Percentiles rank a stretch among this genome's conserved stretches.
Conservation (phyloP, 2,113 vertebrate species). For the Camelus bactrianus region DNA sequence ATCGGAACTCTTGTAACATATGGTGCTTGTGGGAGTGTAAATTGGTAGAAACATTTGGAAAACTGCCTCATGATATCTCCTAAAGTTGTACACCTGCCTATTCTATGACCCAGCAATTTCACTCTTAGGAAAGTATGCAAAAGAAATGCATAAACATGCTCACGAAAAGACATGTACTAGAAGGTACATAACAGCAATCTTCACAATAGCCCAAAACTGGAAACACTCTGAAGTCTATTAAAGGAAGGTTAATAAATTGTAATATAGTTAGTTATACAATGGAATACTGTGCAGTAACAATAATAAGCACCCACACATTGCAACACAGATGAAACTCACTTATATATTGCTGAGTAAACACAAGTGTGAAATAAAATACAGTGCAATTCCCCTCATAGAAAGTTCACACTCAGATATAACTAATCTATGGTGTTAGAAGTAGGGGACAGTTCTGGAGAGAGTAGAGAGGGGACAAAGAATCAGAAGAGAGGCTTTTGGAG, state of each 20-base stretch:
- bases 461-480: not conserved
- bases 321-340: not conserved
- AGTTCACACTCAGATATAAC: not conserved
- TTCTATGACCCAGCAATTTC: not conserved
- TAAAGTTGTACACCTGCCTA: not conserved
- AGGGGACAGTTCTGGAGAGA: not conserved
- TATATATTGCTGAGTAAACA: not conserved
- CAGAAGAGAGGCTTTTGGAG: not conserved
- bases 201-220: not conserved
- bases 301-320: not conserved
- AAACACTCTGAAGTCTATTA: not conserved
- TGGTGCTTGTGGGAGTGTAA: not conserved
- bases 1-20: not conserved
- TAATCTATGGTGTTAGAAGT: not conserved
- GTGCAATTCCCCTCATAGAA: not conserved
- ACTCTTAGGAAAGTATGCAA: not conserved
- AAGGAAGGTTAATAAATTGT: not conserved
- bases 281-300: not conserved
- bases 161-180: not conserved
- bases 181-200: not conserved
- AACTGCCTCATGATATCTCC: not conserved
- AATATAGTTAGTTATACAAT: not conserved
- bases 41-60: not conserved
- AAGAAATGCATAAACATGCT: not conserved
- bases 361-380: not conserved